Conservation (phyloP, 2,113 vertebrate genomes). For the Reinhardtius hippoglossoides region DNA sequence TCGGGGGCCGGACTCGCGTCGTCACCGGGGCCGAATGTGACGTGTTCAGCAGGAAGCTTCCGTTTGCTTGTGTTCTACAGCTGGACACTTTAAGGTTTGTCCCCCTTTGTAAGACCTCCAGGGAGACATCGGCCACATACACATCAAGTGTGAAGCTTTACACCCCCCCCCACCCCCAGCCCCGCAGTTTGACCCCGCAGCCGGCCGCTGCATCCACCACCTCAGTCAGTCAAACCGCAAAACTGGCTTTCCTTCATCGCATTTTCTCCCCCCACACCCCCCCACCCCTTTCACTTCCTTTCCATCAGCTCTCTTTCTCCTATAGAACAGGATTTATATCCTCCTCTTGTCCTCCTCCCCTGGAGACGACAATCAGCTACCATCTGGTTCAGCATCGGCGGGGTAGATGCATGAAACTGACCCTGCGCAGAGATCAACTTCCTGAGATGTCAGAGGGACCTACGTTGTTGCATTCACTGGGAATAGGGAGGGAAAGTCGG, state of each 20-base stretch:
- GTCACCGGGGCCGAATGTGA: conserved; percentile 30
- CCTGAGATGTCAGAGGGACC: conserved; percentile 79
- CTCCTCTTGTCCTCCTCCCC: conserved; percentile 45
- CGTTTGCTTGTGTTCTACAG: conserved; percentile 42
- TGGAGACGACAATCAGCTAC: conserved; percentile 56
- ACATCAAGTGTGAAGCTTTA: conserved; percentile 55
- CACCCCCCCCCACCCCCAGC: conserved; percentile 45
- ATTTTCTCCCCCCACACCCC: not conserved
- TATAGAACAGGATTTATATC: conserved; percentile 43
- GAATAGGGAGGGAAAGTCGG: conserved; percentile 46
- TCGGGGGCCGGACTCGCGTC: not conserved
- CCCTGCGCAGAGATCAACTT: conserved; percentile 77
- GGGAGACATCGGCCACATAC: conserved; percentile 42
- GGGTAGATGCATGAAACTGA: conserved; percentile 55
- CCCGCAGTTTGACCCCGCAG: conserved; percentile 60
- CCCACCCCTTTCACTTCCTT: conserved; percentile 17
- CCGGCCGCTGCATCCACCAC: conserved; percentile 38
- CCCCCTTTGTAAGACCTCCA: conserved; percentile 40
- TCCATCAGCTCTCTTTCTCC: conserved; percentile 21
- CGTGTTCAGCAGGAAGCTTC: conserved; percentile 5
- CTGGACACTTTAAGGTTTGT: conserved; percentile 15
- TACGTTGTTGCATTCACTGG: conserved; percentile 61
- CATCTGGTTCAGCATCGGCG: conserved; percentile 72
- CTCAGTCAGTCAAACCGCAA: conserved; percentile 41
- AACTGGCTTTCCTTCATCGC: conserved; percentile 16